Evolutionary conservation across 2,797 vertebrate species (phyloP), one percentile per base, ranked within the genome.

Genomic region (Molossus molossus): DNA sequence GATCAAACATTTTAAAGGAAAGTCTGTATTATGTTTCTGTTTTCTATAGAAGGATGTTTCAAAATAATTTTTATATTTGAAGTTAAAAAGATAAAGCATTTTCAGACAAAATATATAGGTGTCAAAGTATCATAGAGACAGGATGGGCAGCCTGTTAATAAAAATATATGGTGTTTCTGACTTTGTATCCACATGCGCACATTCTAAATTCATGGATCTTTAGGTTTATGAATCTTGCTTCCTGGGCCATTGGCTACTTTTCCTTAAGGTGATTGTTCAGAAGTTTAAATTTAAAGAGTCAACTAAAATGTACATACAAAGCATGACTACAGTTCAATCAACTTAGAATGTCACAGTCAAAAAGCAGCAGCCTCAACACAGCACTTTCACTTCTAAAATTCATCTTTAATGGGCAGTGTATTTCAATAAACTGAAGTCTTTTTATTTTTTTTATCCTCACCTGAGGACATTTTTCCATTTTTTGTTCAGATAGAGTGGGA

Each of bases 11-110:
- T 67, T 73, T 55, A 62, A 72, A 58, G 18, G 53, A 65, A 92
- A 80, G 45, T 3, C 20, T 77, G 21, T 69, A 50, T 76, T 85
- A 29, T 33, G 17, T 20, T 60, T 82, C 29, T 67, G 27, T 90
- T 82, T 8, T 79, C 37, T 50, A 27, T 10, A 67, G 40, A 93
- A 72, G 17, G 0, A 85, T 65, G 13, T 65, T 94, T 76, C 45
- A 77, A 76, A 79, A 87, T 4, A 62, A 60, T 67, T 91, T 81
- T 86, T 81, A 65, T 70, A 76, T 89, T 76, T 88, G 88, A 91
- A 53, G 8, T 17, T 87, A 90, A 87, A 95, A 4, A 89, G 45
- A 58, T 53, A 75, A 69, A 87, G 25, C 15, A 83, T 73, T 87
- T 93, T 21, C 5, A 53, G 13, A 11, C 6, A 65, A 89, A 88